A percentile compares a stretch with the other conserved stretches of the same genome.
Evolutionary conservation across 2,113 vertebrate genomes (phyloP).

Genomic region (Nothoprocta perdicaria): DNA sequence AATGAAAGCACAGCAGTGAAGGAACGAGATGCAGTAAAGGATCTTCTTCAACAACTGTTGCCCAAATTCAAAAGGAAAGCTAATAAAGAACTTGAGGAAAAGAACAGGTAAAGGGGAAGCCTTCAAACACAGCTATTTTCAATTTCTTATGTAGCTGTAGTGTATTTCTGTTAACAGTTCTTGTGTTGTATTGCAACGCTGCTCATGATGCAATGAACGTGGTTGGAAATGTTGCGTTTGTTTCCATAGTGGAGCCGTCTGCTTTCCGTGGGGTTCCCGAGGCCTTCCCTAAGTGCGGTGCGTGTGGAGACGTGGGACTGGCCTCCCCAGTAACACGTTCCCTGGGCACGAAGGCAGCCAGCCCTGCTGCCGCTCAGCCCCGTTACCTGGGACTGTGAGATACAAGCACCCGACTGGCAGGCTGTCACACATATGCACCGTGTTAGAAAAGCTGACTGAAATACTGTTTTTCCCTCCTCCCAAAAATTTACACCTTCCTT

Average conservation of each 20-base stretch:
- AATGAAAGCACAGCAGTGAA: conserved; percentile 93
- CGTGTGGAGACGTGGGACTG: not conserved
- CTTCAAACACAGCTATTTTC: not conserved
- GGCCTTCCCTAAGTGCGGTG: conserved; percentile 24
- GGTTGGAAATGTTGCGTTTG: not conserved
- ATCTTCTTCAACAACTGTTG: conserved; percentile 95
- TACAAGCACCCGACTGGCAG: not conserved
- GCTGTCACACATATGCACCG: not conserved
- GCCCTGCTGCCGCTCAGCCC: not conserved
- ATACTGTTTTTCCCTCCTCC: not conserved
- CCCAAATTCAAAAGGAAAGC: conserved; percentile 99
- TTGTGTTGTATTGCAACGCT: not conserved
- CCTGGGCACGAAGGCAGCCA: conserved; percentile 34
- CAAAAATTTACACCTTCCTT: not conserved
- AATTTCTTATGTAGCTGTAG: not conserved
- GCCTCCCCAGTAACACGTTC: conserved; percentile 1
- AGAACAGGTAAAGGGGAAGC: conserved; percentile 87
- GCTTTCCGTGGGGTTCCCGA: not conserved
- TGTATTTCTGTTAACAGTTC: not conserved
- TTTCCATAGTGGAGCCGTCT: not conserved
- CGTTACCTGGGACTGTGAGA: not conserved
- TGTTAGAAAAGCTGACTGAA: not conserved
- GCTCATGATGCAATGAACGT: not conserved
- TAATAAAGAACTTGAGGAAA: conserved; percentile 98
- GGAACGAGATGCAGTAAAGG: conserved; percentile 94